Conservation (phyloP, 2,113 vertebrate genomes). For the Osmerus mordax region DNA sequence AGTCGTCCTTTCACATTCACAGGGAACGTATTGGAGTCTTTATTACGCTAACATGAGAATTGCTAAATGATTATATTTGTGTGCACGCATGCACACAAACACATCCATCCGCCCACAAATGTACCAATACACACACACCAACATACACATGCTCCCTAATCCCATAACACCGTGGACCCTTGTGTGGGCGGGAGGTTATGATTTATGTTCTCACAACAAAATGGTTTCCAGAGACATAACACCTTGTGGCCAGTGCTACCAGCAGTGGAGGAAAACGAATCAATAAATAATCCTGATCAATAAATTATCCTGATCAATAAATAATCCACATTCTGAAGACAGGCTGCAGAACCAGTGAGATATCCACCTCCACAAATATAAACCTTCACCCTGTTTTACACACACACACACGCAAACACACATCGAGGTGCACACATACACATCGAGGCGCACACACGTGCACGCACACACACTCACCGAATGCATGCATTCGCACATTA, state of each 20-base stretch:
- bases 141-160: slow-evolving; percentile 15
- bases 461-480: slow-evolving; percentile 12
- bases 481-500: slow-evolving; percentile 16
- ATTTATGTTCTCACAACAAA: slow-evolving; percentile 50
- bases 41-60: too few relatives aligned
- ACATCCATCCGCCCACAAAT: too few relatives aligned
- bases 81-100: too few relatives aligned
- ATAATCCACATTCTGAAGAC: slow-evolving; percentile 39
- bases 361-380: neutral
- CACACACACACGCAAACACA: neutral
- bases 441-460: neutral
- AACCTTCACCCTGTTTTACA: neutral
- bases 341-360: slow-evolving; percentile 26
- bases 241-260: slow-evolving; percentile 4
- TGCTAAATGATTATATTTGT: too few relatives aligned
- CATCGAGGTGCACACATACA: neutral
- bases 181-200: too few relatives aligned
- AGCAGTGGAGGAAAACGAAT: slow-evolving; percentile 54
- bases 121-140: slow-evolving; percentile 4
- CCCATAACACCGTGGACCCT: too few relatives aligned
- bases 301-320: too few relatives aligned
- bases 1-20: too few relatives aligned
- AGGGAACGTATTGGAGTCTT: too few relatives aligned
- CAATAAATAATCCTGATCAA: slow-evolving; percentile 48
- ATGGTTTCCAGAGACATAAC: slow-evolving; percentile 26